A percentile compares a stretch with the other conserved stretches of the same genome.
Evolutionary conservation across 2,113 vertebrate genomes (phyloP).

Genomic region (Eptatretus burgeri): DNA sequence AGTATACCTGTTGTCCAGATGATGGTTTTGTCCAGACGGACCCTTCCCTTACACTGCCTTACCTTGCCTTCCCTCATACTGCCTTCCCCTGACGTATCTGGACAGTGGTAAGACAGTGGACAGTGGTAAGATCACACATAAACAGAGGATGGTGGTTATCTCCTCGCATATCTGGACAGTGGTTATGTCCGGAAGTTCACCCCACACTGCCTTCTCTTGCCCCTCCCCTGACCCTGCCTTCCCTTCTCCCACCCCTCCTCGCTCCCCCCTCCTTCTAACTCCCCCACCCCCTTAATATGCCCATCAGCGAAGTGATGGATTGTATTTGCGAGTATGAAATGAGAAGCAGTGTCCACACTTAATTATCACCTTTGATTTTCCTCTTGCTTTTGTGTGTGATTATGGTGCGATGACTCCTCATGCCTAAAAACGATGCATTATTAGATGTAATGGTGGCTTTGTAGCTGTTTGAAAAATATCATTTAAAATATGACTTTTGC

Average conservation of each 20-base stretch:
- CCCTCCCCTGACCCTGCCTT: background rate
- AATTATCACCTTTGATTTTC: background rate
- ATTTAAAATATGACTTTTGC: too few species aligned
- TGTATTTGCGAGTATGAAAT: too few species aligned
- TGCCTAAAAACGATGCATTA: background rate
- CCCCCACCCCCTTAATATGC: background rate
- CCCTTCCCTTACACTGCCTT: too few species aligned
- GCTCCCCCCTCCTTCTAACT: background rate
- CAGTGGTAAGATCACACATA: too few species aligned
- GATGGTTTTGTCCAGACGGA: too few species aligned
- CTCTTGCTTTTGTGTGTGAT: background rate
- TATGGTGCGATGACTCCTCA: background rate
- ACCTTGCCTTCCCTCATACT: too few species aligned
- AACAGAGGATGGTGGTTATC: too few species aligned
- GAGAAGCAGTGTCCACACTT: background rate
- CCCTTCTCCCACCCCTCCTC: background rate
- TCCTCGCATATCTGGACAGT: background rate
- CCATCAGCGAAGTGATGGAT: too few species aligned
- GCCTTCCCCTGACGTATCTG: too few species aligned
- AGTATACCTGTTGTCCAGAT: background rate
- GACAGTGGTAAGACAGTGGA: too few species aligned
- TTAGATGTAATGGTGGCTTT: background rate
- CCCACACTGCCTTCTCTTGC: background rate
- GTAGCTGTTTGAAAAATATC: background rate
- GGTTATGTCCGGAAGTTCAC: background rate